Percentiles rank a stretch among this genome's conserved stretches.
Evolutionary conservation across 1,140 invertebrate species (phyloP).

Genomic region (Ceratina australensis): DNA sequence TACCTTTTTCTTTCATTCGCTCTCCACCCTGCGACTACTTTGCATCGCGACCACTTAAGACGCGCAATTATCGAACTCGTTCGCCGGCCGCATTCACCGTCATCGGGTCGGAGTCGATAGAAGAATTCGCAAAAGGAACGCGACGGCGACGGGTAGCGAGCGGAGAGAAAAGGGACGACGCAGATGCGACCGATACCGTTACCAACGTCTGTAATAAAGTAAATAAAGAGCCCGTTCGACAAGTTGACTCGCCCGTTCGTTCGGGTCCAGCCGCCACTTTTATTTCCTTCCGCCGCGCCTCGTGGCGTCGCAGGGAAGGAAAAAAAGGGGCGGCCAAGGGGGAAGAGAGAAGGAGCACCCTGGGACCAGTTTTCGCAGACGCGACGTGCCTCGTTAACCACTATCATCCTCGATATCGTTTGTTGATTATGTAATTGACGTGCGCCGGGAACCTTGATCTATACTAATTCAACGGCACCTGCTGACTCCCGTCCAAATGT

Average conservation of each 20-base stretch:
- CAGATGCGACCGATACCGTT: constrained; percentile 68
- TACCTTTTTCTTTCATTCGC: background rate
- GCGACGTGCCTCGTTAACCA: constrained; percentile 47
- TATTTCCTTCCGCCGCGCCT: constrained; percentile 55
- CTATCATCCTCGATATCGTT: constrained; percentile 59
- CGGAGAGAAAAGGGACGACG: constrained; percentile 29
- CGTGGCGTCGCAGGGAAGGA: constrained; percentile 33
- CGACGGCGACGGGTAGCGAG: background rate
- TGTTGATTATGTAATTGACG: constrained; percentile 60
- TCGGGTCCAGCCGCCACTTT: constrained; percentile 55
- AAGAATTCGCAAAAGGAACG: constrained; percentile 64
- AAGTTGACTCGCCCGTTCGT: constrained; percentile 57
- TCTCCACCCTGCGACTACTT: background rate
- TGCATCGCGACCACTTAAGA: constrained; percentile 54
- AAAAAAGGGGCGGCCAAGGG: no score
- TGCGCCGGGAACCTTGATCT: constrained; percentile 42
- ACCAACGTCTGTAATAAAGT: constrained; percentile 68
- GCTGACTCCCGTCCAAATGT: constrained; percentile 31
- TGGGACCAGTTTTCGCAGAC: constrained; percentile 50
- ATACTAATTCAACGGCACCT: constrained; percentile 57
- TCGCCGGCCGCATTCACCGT: constrained; percentile 14
- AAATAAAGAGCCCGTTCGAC: constrained; percentile 69
- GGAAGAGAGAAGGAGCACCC: constrained; percentile 24
- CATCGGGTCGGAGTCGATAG: constrained; percentile 59
- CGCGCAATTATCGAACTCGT: constrained; percentile 60